Evolutionary conservation across 2,113 vertebrate genomes (phyloP).

Genomic region (Campylorhamphus procurvoides): DNA sequence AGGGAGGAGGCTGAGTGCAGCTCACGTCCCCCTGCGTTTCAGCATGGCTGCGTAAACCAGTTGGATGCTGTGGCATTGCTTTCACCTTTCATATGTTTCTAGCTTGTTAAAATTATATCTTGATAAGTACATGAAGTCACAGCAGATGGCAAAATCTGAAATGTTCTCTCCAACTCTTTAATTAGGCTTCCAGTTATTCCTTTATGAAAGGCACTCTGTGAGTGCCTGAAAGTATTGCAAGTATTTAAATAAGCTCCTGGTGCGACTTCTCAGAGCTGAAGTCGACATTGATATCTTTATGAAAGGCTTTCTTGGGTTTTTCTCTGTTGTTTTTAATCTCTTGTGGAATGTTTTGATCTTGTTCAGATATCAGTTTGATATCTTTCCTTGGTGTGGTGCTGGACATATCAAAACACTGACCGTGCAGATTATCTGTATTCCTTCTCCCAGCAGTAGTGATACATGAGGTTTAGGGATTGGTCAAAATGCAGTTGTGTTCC

Average conservation of each 20-base stretch:
- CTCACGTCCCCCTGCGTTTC: not conserved
- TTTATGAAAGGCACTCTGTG: not conserved
- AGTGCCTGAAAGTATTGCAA: conserved; percentile 13
- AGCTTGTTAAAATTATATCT: conserved; percentile 50
- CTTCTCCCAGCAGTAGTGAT: rapidly evolving
- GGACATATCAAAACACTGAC: not conserved
- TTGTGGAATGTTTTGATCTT: not conserved
- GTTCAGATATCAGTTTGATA: not conserved
- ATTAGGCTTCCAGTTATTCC: conserved; percentile 39
- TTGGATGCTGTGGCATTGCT: conserved; percentile 14
- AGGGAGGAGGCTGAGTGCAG: not conserved
- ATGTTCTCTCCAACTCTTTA: conserved; percentile 32
- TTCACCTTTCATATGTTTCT: conserved; percentile 55
- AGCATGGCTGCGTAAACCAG: not conserved
- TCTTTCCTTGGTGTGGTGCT: not conserved
- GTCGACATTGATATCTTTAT: not conserved
- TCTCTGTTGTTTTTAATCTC: not conserved
- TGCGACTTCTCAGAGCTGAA: not conserved
- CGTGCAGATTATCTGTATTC: not conserved
- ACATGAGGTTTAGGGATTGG: not conserved
- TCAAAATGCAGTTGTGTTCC: not conserved
- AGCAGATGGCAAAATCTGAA: conserved; percentile 60
- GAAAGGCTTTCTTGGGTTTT: not conserved
- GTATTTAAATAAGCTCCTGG: conserved; percentile 31
- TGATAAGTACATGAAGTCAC: conserved; percentile 30